A percentile compares a stretch with the other conserved stretches of the same genome.
These are phyloP conservation scores for Pristionchus fissidentatus DNA, from an alignment of 2,888 invertebrate genomes.

Conservation along the genomic window DNA sequence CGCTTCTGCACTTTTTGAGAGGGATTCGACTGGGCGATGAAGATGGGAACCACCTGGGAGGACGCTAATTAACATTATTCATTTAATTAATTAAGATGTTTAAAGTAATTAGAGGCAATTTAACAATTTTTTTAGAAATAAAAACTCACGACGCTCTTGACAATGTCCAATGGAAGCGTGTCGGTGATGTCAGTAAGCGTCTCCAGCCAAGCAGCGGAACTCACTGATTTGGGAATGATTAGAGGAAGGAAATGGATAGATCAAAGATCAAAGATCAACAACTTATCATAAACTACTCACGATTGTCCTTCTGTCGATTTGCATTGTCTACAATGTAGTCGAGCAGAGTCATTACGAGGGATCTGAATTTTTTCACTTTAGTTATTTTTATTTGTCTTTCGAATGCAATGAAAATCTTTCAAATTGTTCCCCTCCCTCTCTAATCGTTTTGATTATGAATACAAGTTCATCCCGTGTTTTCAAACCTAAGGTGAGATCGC, in stretches of 20 bases:
- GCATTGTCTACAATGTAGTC: slow-evolving; percentile 67
- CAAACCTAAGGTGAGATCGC: too few relatives aligned
- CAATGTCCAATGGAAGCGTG: slow-evolving; percentile 61
- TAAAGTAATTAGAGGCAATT: background rate
- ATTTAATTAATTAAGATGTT: background rate
- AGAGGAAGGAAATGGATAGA: background rate
- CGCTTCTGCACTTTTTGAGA: slow-evolving; percentile 69
- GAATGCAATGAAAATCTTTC: background rate
- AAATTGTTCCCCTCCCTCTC: too few relatives aligned
- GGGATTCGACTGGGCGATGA: slow-evolving; percentile 70
- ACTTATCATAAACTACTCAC: slow-evolving; percentile 63
- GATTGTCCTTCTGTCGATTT: slow-evolving; percentile 68
- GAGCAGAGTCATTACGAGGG: slow-evolving; percentile 63
- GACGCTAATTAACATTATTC: background rate
- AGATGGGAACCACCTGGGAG: slow-evolving; percentile 70
- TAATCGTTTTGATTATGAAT: too few relatives aligned
- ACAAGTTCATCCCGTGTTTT: too few relatives aligned
- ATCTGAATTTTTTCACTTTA: too few relatives aligned
- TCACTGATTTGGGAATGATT: slow-evolving; percentile 59
- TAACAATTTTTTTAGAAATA: too few relatives aligned
- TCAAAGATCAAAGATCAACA: background rate
- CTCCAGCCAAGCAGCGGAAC: slow-evolving; percentile 73
- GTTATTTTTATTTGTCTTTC: background rate
- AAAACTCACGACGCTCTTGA: slow-evolving; percentile 47
- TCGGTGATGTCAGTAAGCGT: slow-evolving; percentile 71